A percentile compares a stretch with the other conserved stretches of the same genome.
Conservation (phyloP, 2,797 vertebrate species). For the Triplophysa yarkandensis region DNA sequence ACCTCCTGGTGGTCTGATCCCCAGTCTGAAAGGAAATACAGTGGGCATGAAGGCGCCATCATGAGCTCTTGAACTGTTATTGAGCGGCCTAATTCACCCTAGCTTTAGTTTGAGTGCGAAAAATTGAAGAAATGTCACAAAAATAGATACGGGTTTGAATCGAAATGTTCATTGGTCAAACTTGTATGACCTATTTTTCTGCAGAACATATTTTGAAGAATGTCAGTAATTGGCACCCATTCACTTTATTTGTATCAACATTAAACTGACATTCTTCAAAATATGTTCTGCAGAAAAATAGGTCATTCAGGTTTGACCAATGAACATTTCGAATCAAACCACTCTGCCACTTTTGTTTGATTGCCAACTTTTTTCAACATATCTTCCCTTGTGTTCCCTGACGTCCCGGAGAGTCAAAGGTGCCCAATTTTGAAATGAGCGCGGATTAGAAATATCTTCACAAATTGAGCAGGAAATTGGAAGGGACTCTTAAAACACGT, state of each 20-base stretch:
- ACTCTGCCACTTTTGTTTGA: no score
- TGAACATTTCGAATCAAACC: no score
- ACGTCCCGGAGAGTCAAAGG: neutral
- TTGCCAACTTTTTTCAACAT: no score
- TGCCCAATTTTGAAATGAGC: neutral
- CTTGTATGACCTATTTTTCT: no score
- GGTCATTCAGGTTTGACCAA: no score
- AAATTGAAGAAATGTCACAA: neutral
- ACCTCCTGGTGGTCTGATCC: neutral
- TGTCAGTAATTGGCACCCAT: no score
- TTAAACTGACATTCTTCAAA: no score
- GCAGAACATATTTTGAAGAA: no score
- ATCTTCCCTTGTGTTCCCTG: neutral
- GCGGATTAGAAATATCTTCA: slow-evolving; percentile 14
- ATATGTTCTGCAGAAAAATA: no score
- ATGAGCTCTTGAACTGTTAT: neutral
- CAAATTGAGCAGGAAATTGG: slow-evolving; percentile 9
- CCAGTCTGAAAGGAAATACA: neutral
- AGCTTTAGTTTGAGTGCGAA: neutral
- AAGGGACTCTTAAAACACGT: slow-evolving; percentile 14
- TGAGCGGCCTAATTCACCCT: neutral
- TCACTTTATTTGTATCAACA: no score
- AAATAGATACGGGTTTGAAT: no score
- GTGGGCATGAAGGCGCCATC: neutral
- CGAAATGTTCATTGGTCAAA: neutral